A percentile compares a stretch with the other conserved stretches of the same genome.
These are phyloP conservation scores for Streblospio benedicti DNA, from an alignment of 1,140 invertebrate genomes.

Conservation along the genomic window DNA sequence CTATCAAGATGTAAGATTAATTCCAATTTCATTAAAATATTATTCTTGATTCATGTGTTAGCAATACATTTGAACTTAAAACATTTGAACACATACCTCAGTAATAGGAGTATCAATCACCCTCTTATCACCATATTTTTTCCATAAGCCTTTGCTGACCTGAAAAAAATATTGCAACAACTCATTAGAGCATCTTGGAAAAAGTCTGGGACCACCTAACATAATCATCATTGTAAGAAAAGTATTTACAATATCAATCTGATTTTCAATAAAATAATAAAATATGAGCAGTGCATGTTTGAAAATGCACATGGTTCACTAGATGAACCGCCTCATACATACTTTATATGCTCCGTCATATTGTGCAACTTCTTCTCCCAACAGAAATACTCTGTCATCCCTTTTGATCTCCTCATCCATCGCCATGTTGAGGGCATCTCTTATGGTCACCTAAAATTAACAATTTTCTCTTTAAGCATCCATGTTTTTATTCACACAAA, in stretches of 20 bases:
- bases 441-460: slow-evolving; percentile 65
- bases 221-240: too few species aligned
- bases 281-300: too few species aligned
- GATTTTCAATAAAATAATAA: too few species aligned
- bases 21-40: too few species aligned
- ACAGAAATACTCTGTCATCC: slow-evolving; percentile 86
- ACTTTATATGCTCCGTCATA: slow-evolving; percentile 97
- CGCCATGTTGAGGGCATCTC: slow-evolving; percentile 93
- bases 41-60: too few species aligned
- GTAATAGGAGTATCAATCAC: slow-evolving; percentile 98
- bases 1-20: too few species aligned
- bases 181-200: too few species aligned
- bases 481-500: too few species aligned
- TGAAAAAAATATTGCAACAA: slow-evolving; percentile 32
- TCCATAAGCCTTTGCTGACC: slow-evolving; percentile 90
- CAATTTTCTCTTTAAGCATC: background rate
- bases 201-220: too few species aligned
- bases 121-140: slow-evolving; percentile 94
- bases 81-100: slow-evolving; percentile 51
- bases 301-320: background rate
- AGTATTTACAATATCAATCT: too few species aligned
- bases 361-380: slow-evolving; percentile 97
- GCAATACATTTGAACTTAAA: slow-evolving; percentile 12
- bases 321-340: background rate
- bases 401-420: slow-evolving; percentile 93